Percentiles rank a stretch among this genome's conserved stretches.
Evolutionary conservation across 2,113 vertebrate genomes (phyloP).

Genomic region (Merops nubicus): DNA sequence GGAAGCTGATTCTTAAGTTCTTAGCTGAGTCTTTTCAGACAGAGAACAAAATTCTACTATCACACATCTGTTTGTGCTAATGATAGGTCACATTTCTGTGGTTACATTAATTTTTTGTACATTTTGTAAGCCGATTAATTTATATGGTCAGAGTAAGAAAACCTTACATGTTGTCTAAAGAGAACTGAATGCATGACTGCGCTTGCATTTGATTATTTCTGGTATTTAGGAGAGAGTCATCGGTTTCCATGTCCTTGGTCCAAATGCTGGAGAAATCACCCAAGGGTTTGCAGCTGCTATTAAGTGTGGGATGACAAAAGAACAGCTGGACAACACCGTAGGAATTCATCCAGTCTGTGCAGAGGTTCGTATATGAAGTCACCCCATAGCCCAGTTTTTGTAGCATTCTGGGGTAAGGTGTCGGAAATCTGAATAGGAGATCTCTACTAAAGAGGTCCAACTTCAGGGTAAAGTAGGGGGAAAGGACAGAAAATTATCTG

Average conservation of each 20-base stretch:
- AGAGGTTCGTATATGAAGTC: constrained; percentile 73
- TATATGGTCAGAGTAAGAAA: not conserved
- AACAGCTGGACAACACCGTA: constrained; percentile 80
- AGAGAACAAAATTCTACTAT: not conserved
- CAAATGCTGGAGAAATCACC: constrained; percentile 84
- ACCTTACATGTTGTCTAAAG: rapidly evolving
- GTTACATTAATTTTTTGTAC: not conserved
- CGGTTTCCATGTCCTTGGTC: constrained; percentile 84
- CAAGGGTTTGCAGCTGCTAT: constrained; percentile 85
- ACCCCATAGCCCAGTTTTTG: not conserved
- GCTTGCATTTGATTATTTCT: not conserved
- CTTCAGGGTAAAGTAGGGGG: rapidly evolving
- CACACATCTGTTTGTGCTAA: not conserved
- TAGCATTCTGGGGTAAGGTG: not conserved
- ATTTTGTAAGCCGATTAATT: not conserved
- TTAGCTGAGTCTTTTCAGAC: not conserved
- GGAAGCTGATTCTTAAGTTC: not conserved
- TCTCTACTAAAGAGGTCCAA: not conserved
- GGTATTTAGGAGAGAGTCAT: constrained; percentile 80
- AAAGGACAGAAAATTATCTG: not conserved
- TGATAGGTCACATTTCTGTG: not conserved
- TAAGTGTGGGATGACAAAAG: constrained; percentile 84
- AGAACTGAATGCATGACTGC: not conserved
- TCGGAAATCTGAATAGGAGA: not conserved
- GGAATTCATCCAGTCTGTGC: constrained; percentile 86